phyloP scores from a whole-genome alignment of 2,888 invertebrate species.

The Limenitis camilla region DNA sequence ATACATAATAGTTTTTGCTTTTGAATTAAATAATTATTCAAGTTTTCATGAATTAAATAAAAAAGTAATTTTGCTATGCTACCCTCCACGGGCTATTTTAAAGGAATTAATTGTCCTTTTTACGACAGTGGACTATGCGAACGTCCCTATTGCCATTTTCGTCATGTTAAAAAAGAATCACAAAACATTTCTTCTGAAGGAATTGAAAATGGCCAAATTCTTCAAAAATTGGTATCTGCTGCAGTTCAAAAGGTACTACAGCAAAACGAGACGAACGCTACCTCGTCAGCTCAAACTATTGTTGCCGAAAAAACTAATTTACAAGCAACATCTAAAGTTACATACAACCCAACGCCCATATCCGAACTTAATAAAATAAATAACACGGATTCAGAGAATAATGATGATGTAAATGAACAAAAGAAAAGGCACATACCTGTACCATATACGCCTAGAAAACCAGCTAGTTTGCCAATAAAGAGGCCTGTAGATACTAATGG shows the following conservation, averaged over 20 bases:
- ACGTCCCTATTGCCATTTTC: conserved; percentile 94
- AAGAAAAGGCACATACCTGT: conserved; percentile 67
- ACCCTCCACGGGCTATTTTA: conserved; percentile 92
- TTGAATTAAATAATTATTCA: conserved; percentile 2
- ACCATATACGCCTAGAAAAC: conserved; percentile 69
- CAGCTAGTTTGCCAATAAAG: conserved; percentile 50
- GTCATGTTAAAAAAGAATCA: conserved; percentile 84
- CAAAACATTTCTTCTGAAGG: conserved; percentile 52
- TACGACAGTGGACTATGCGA: conserved; percentile 86
- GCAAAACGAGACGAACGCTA: conserved; percentile 52
- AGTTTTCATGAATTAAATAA: conserved; percentile 19
- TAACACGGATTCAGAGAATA: conserved; percentile 42
- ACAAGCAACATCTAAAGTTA: conserved; percentile 52
- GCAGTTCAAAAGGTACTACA: conserved; percentile 77
- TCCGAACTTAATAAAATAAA: conserved; percentile 72
- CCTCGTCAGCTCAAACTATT: conserved; percentile 29
- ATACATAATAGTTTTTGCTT: conserved; percentile 11
- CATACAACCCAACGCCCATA: conserved; percentile 80
- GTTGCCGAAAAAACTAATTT: conserved; percentile 23
- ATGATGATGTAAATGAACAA: conserved; percentile 50
- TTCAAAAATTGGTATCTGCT: conserved; percentile 76
- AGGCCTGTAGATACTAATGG: conserved; percentile 54
- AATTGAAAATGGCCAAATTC: conserved; percentile 65
- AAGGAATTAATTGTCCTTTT: conserved; percentile 89
- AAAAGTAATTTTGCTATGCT: conserved; percentile 77